Evolutionary conservation across 2,888 invertebrate species (phyloP).

Genomic region (Calliphora vomitoria): DNA sequence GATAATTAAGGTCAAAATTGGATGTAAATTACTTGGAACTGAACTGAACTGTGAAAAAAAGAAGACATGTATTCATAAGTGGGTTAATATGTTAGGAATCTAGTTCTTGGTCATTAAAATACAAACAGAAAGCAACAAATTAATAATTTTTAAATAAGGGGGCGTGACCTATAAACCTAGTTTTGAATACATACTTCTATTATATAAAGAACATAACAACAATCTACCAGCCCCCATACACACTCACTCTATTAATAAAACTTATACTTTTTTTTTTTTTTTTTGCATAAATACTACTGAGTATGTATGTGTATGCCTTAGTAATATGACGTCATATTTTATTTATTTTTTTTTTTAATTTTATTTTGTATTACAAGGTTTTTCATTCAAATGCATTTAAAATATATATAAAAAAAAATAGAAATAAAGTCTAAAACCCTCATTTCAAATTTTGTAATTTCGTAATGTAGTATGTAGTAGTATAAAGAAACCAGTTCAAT

Average conservation of each 20-base stretch:
- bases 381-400: slow-evolving; percentile 62
- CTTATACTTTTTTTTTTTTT: too few relatives aligned
- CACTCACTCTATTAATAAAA: slow-evolving; percentile 7
- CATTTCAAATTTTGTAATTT: slow-evolving; percentile 67
- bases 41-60: neutral
- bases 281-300: too few relatives aligned
- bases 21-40: slow-evolving; percentile 21
- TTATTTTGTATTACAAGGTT: slow-evolving; percentile 67
- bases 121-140: slow-evolving; percentile 65
- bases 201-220: slow-evolving; percentile 2
- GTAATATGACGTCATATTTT: slow-evolving; percentile 66
- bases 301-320: slow-evolving; percentile 11
- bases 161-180: slow-evolving; percentile 70
- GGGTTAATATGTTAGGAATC: slow-evolving; percentile 68
- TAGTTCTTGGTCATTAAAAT: slow-evolving; percentile 71
- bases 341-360: slow-evolving; percentile 32
- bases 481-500: slow-evolving; percentile 71
- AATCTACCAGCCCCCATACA: slow-evolving; percentile 47
- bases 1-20: slow-evolving; percentile 52
- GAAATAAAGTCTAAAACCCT: slow-evolving; percentile 53
- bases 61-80: slow-evolving; percentile 4
- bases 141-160: slow-evolving; percentile 30
- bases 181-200: slow-evolving; percentile 26
- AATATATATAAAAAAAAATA: slow-evolving; percentile 40
- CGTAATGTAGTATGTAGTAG: slow-evolving; percentile 49